Evolutionary conservation across 2,888 invertebrate genomes (phyloP).

Genomic region (Napeogenes inachia): DNA sequence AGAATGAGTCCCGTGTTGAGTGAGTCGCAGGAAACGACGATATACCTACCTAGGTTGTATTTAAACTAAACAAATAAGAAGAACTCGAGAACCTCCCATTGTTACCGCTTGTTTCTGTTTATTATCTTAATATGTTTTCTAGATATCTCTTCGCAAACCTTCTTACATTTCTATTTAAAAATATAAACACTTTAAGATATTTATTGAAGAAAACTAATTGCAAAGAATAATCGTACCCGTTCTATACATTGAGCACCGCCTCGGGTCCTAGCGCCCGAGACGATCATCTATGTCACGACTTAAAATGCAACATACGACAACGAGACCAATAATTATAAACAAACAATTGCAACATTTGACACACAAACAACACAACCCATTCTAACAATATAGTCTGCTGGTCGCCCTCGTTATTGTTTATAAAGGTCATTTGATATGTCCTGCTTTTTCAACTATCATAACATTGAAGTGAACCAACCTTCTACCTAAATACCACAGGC

Average conservation of each 20-base stretch:
- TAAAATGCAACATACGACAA: conserved; percentile 9
- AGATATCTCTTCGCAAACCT: too few species aligned
- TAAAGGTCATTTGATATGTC: conserved; percentile 21
- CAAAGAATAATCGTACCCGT: background rate
- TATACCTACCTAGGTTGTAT: too few species aligned
- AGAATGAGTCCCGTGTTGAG: too few species aligned
- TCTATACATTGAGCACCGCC: background rate
- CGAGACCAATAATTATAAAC: conserved; percentile 18
- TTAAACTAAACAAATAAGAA: too few species aligned
- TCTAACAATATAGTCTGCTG: conserved; percentile 1
- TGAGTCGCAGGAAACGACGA: too few species aligned
- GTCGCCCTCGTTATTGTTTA: conserved; percentile 11
- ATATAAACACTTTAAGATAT: too few species aligned
- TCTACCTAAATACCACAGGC: background rate
- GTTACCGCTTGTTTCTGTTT: too few species aligned
- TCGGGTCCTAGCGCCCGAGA: background rate
- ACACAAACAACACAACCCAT: conserved; percentile 3
- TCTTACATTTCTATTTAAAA: too few species aligned
- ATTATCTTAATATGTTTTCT: too few species aligned
- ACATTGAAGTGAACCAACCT: background rate
- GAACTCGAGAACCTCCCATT: too few species aligned
- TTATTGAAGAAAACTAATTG: background rate
- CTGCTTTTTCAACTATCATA: conserved; percentile 7
- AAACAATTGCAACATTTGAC: conserved; percentile 17
- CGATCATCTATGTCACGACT: conserved; percentile 5